Percentiles rank a stretch among this genome's conserved stretches.
Conservation (phyloP, 2,113 vertebrate genomes). For the Ameiurus melas region DNA sequence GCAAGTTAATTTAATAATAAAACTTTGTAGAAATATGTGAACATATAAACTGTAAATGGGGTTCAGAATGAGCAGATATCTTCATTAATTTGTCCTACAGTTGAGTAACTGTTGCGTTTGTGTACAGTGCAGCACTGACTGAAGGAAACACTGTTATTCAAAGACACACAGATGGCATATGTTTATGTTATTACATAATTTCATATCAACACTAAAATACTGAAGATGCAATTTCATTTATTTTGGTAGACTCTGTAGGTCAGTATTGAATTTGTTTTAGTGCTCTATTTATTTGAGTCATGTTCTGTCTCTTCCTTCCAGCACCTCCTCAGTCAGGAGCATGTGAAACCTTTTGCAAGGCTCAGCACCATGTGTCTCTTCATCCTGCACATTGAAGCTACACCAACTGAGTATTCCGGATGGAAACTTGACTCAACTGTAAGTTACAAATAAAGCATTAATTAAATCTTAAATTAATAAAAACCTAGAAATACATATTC, state of each 20-base stretch:
- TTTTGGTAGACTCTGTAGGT: not conserved
- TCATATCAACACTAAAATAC: not conserved
- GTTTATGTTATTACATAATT: not conserved
- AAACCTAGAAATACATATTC: not conserved
- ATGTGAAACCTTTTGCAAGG: not conserved
- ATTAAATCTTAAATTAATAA: not conserved
- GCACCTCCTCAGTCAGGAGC: not conserved
- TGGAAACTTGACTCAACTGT: not conserved
- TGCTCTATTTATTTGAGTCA: not conserved
- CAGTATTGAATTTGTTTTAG: not conserved
- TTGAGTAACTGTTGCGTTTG: not conserved
- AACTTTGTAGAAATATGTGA: not conserved
- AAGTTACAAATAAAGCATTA: not conserved
- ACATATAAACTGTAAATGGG: not conserved
- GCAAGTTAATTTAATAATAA: not conserved
- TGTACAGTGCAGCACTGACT: not conserved
- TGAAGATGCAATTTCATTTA: not conserved
- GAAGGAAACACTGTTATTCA: not conserved
- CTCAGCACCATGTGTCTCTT: not conserved
- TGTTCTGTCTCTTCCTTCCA: not conserved
- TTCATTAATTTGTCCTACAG: not conserved
- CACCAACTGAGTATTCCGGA: not conserved
- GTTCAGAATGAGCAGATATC: not conserved
- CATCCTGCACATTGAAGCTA: not conserved
- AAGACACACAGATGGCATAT: not conserved